A percentile compares a stretch with the other conserved stretches of the same genome.
These are phyloP conservation scores for Ginglymostoma cirratum DNA, from an alignment of 2,113 vertebrate genomes.

Conservation along the genomic window DNA sequence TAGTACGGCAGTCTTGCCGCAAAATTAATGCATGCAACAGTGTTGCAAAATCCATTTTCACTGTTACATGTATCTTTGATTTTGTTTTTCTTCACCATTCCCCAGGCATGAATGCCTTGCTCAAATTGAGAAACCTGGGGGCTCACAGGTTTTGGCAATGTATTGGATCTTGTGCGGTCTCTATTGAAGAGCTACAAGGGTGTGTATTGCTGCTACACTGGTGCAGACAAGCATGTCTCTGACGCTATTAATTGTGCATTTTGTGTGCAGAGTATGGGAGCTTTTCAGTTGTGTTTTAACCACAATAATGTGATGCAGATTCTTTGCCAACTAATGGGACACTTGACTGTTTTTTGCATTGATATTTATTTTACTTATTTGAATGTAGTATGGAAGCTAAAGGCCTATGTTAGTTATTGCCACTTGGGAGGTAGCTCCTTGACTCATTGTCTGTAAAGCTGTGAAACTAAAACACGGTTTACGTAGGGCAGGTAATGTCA, in stretches of 20 bases:
- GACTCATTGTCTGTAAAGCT: background rate
- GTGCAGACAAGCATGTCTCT: background rate
- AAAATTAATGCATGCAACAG: background rate
- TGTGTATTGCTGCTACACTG: background rate
- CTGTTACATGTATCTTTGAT: background rate
- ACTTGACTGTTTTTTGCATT: background rate
- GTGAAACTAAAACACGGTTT: background rate
- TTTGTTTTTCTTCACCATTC: background rate
- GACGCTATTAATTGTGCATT: background rate
- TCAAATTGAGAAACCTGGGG: background rate
- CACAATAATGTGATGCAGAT: background rate
- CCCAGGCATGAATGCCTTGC: background rate
- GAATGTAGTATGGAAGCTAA: background rate
- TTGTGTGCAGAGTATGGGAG: background rate
- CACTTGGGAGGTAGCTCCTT: background rate
- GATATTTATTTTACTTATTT: background rate
- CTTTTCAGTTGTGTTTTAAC: background rate
- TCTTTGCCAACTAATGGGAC: background rate
- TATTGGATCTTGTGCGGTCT: background rate
- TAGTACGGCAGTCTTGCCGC: background rate
- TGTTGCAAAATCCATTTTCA: background rate
- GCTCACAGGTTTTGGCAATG: background rate
- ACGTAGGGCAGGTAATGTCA: background rate
- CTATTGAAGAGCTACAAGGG: background rate
- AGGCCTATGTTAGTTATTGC: background rate